Base-by-base conservation (phyloP, 2,888 invertebrate species). In the Agrochola macilenta region DNA sequence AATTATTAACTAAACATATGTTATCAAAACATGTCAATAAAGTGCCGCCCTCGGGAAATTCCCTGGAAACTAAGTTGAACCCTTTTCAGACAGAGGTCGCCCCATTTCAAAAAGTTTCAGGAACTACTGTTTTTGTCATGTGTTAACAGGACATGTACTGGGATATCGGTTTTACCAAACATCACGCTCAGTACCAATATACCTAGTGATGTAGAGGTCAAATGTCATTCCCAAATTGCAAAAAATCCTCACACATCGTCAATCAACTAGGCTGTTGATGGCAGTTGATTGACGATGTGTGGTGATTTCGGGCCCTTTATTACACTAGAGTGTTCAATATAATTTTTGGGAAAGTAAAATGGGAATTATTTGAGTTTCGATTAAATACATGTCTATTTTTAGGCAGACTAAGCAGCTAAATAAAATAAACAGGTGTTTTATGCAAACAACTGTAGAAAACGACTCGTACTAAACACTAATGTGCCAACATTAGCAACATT, bases 51-150 rank as follows among this genome's bases (percentile, higher is more conserved):
- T 49, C 64, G 60, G 72, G 72, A n/a, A 14, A 46, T 63, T 60
- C 69, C 58, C 58, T 71, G 46, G 69, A 68, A 84, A 88, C 79
- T 81, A 84, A 81, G 82, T 78, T 70, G 58, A 69, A 46, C 77
- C 87, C 74, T 74, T 80, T 79, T 70, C 80, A 76, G 54, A 23
- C 66, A 54, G 23, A 80, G 71, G 79, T 73, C 66, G 64, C 46
- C 87, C 84, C 69, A 65, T 84, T 78, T 86, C 87, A 85, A 68
- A 84, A 88, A 88, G 77, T 87, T 87, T 79, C 26, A 71, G 66
- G 8, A 65, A 52, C 58, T 60, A 78, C 54, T 80, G 80, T 35
- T 66, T 69, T 58, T 68, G 87, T 80, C 84, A 84, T 64, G 61
- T 61, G 66, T 68, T 74, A 52, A 73, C 46, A 63, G 7, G n/a